phyloP scores from a whole-genome alignment of 2,888 invertebrate species.

The Junonia oenone region DNA sequence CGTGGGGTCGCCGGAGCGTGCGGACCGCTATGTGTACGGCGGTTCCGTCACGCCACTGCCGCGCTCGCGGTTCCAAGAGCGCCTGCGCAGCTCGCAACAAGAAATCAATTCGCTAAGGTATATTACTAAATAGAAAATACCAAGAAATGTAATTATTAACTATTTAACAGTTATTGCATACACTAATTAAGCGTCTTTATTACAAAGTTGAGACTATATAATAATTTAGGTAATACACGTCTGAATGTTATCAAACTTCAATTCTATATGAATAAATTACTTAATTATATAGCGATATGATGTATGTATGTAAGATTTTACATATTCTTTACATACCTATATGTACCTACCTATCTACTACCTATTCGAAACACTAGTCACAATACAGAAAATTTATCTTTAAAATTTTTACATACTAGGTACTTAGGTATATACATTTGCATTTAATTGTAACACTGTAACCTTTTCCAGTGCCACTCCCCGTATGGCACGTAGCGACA shows the following conservation, averaged over 20 bases:
- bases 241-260: neutral
- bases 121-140: neutral
- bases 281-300: too few relatives aligned
- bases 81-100: slow-evolving; percentile 64
- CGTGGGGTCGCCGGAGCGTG: slow-evolving; percentile 56
- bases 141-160: neutral
- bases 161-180: neutral
- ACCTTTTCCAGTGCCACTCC: slow-evolving; percentile 52
- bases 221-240: neutral
- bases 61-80: slow-evolving; percentile 73
- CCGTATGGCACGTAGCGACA: slow-evolving; percentile 66
- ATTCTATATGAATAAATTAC: too few relatives aligned
- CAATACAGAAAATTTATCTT: too few relatives aligned
- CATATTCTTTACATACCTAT: too few relatives aligned
- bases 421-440: too few relatives aligned
- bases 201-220: too few relatives aligned
- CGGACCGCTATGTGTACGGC: slow-evolving; percentile 74
- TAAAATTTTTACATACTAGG: too few relatives aligned
- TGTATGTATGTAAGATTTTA: too few relatives aligned
- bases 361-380: too few relatives aligned
- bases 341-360: too few relatives aligned
- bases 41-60: slow-evolving; percentile 80
- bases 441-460: neutral
- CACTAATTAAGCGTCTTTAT: too few relatives aligned
- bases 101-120: slow-evolving; percentile 63